phyloP scores from a whole-genome alignment of 2,888 invertebrate genomes.

The Parasteatoda lunata region DNA sequence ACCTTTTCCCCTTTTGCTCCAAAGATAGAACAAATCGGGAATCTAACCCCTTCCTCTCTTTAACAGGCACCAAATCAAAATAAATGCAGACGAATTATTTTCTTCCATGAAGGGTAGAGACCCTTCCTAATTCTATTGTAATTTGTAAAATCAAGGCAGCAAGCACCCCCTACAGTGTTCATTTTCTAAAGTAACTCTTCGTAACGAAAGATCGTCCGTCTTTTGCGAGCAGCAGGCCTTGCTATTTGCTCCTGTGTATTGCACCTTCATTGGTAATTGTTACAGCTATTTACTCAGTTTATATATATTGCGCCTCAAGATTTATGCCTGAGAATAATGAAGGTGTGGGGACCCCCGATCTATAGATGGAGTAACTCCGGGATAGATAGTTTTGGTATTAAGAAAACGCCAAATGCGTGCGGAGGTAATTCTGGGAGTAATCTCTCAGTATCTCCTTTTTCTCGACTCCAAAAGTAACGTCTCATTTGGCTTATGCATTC shows the following conservation, averaged over 20 bases:
- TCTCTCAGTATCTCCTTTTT: background rate
- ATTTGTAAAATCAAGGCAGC: slow-evolving; percentile 60
- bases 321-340: background rate
- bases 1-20: background rate
- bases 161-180: slow-evolving; percentile 19
- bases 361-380: background rate
- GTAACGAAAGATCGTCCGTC: slow-evolving; percentile 63
- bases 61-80: slow-evolving; percentile 47
- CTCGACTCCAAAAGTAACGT: background rate
- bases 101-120: slow-evolving; percentile 14
- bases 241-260: background rate
- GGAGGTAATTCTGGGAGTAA: background rate
- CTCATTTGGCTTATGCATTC: background rate
- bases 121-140: slow-evolving; percentile 45
- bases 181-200: slow-evolving; percentile 66
- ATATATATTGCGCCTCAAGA: background rate
- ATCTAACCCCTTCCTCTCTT: background rate
- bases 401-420: background rate
- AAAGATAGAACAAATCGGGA: background rate
- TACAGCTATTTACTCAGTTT: slow-evolving; percentile 36
- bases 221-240: background rate
- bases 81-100: slow-evolving; percentile 65
- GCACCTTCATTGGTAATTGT: slow-evolving; percentile 49
- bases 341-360: background rate
- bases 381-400: slow-evolving; percentile 1